Evolutionary conservation across 2,113 vertebrate species (phyloP).

Genomic region (Campylomormyrus numenius): DNA sequence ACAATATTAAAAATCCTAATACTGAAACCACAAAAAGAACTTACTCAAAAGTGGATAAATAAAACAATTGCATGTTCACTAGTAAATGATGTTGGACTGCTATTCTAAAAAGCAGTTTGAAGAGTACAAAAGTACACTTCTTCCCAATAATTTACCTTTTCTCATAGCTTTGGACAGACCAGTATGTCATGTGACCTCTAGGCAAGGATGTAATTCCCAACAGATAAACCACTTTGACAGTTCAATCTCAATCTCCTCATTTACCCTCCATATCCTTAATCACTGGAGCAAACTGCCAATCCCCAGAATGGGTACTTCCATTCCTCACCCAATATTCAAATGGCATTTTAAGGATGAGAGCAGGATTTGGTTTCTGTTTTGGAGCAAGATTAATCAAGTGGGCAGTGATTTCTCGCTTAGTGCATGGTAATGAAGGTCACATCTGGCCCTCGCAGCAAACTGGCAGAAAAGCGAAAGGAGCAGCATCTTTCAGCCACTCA

Average conservation of each 20-base stretch:
- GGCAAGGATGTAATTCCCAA: not conserved
- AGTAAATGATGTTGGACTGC: not conserved
- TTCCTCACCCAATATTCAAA: conserved; percentile 38
- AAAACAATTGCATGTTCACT: not conserved
- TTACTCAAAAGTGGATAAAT: not conserved
- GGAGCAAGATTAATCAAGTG: conserved; percentile 35
- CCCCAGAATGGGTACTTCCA: not conserved
- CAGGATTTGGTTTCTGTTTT: conserved; percentile 19
- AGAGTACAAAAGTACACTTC: not conserved
- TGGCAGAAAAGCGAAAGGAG: not conserved
- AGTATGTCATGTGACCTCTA: not conserved
- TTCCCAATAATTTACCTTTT: not conserved
- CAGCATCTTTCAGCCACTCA: not conserved
- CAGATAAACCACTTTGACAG: not conserved
- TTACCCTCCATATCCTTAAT: not conserved
- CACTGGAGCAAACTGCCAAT: not conserved
- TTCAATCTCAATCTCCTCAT: not conserved
- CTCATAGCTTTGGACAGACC: not conserved
- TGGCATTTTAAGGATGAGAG: conserved; percentile 29
- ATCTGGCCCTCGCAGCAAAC: not conserved
- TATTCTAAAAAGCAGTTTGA: not conserved
- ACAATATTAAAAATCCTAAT: not conserved
- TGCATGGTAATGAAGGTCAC: conserved; percentile 23
- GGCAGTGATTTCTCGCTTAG: conserved; percentile 27
- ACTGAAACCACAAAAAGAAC: not conserved